Conservation (phyloP, 1,140 invertebrate species). For the Callitettix versicolor region DNA sequence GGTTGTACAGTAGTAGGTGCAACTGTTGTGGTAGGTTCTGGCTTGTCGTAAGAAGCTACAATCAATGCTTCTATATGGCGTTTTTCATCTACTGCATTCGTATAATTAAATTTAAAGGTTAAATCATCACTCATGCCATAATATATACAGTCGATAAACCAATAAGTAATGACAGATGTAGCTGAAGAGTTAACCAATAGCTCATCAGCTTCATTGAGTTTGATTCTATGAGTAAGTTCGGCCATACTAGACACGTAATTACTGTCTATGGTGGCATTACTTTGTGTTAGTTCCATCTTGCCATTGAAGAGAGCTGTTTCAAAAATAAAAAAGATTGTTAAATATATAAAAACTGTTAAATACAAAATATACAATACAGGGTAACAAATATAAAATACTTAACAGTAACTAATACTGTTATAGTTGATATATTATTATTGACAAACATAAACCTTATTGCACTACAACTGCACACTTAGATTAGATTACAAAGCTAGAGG, state of each 20-base stretch:
- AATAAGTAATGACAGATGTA: constrained; percentile 52
- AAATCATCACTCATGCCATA: constrained; percentile 50
- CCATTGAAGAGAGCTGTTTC: constrained; percentile 49
- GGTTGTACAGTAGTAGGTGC: constrained; percentile 16
- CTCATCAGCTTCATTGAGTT: constrained; percentile 45
- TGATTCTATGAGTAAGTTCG: constrained; percentile 44
- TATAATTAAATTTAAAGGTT: constrained; percentile 49
- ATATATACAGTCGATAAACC: constrained; percentile 67
- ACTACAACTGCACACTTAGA: neutral
- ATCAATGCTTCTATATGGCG: constrained; percentile 58
- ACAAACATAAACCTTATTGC: neutral
- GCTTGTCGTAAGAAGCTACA: constrained; percentile 47
- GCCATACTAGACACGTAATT: constrained; percentile 49
- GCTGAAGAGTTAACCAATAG: constrained; percentile 47
- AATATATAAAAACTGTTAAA: constrained; percentile 11
- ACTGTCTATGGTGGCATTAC: constrained; percentile 42
- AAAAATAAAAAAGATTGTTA: constrained; percentile 24
- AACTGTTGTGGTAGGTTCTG: constrained; percentile 24
- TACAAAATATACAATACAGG: constrained; percentile 8
- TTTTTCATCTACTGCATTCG: constrained; percentile 41
- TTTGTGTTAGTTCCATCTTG: constrained; percentile 46
- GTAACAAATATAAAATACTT: neutral
- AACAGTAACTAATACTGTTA: neutral
- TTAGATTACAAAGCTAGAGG: neutral
- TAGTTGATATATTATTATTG: neutral